These are phyloP conservation scores for Cerastis rubricosa DNA, from an alignment of 2,888 invertebrate genomes.

Conservation along the genomic window DNA sequence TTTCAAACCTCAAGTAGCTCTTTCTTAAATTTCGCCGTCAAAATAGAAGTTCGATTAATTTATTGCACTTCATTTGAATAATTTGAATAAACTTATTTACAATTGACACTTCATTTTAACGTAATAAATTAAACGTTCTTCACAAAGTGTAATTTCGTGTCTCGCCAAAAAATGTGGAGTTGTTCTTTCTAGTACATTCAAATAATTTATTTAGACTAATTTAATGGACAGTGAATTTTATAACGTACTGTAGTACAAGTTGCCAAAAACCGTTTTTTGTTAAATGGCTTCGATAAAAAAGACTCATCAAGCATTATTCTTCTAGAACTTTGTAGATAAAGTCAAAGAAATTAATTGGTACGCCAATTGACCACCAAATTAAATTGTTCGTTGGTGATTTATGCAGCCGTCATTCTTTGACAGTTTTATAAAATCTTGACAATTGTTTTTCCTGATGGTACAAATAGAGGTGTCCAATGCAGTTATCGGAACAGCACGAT, in stretches of 20 bases:
- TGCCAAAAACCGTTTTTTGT: constrained; percentile 1
- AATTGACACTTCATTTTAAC: constrained; percentile 30
- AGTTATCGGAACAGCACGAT: constrained; percentile 12
- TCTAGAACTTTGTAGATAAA: neutral
- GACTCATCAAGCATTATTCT: neutral
- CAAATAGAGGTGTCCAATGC: neutral
- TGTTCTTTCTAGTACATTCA: constrained; percentile 31
- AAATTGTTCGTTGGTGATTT: neutral
- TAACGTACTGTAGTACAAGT: neutral
- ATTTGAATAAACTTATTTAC: constrained; percentile 17
- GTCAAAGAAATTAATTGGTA: neutral
- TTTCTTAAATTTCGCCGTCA: constrained; percentile 1
- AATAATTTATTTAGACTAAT: constrained; percentile 12
- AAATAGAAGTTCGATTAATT: neutral
- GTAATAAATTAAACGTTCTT: constrained; percentile 22
- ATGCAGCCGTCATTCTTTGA: neutral
- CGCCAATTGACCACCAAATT: neutral
- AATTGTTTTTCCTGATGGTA: neutral
- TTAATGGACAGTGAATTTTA: constrained; percentile 32
- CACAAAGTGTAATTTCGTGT: constrained; percentile 18
- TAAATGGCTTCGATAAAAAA: constrained; percentile 8
- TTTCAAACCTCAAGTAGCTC: neutral
- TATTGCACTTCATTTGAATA: constrained; percentile 7
- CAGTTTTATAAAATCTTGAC: neutral
- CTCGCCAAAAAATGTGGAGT: neutral